phyloP scores from a whole-genome alignment of 2,113 vertebrate species.

The Empidonax traillii region DNA sequence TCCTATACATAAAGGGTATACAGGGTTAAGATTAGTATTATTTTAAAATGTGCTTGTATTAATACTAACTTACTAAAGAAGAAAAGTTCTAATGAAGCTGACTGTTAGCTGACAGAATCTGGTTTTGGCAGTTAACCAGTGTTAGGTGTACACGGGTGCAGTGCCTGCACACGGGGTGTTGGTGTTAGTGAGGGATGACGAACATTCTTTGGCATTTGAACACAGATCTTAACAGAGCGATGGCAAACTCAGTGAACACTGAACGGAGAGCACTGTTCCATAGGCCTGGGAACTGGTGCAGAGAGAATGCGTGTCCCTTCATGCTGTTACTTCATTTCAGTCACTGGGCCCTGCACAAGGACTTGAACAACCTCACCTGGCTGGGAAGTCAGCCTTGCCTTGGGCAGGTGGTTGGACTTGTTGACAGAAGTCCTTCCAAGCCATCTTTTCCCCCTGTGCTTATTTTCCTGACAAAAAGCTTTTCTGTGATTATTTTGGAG shows the following conservation, averaged over 20 bases:
- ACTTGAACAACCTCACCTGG: neutral
- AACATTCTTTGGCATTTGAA: neutral
- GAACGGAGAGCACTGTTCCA: neutral
- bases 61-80: neutral
- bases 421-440: neutral
- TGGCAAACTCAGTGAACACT: neutral
- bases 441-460: neutral
- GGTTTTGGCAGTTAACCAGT: fast-evolving
- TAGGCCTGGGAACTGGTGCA: neutral
- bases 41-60: neutral
- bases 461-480: neutral
- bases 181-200: neutral
- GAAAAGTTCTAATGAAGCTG: neutral
- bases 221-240: neutral
- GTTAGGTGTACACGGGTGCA: neutral
- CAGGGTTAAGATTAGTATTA: fast-evolving
- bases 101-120: neutral
- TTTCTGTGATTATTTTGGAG: neutral
- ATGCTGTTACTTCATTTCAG: neutral
- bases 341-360: neutral
- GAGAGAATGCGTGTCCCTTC: neutral
- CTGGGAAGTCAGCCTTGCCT: neutral
- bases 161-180: neutral
- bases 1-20: neutral
- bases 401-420: neutral